Conservation (phyloP, 2,113 vertebrate genomes). For the Calypte anna region DNA sequence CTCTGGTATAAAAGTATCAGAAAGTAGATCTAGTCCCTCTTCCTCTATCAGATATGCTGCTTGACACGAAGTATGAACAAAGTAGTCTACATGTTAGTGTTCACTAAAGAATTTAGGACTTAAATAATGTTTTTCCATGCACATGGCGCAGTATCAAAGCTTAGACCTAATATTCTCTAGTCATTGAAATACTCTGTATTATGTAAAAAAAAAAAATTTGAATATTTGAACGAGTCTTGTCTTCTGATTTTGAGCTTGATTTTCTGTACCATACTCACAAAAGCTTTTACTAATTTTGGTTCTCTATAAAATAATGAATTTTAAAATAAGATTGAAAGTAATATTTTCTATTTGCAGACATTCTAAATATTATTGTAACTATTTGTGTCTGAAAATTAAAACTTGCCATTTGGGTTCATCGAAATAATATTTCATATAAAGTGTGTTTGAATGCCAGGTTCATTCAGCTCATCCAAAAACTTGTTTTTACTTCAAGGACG, state of each 20-base stretch:
- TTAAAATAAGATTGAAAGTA: not conserved
- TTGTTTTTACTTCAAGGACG: not conserved
- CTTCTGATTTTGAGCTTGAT: not conserved
- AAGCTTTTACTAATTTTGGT: not conserved
- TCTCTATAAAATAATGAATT: not conserved
- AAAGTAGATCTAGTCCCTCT: no score
- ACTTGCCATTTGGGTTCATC: not conserved
- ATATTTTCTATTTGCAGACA: not conserved
- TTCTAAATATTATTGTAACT: not conserved
- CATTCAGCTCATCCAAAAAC: not conserved
- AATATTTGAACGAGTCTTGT: not conserved
- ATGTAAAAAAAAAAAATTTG: not conserved
- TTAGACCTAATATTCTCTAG: not conserved
- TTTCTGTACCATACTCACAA: not conserved
- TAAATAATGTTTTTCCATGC: not conserved
- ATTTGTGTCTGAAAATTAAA: not conserved
- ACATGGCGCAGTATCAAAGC: not conserved
- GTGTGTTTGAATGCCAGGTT: not conserved
- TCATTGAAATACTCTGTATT: not conserved
- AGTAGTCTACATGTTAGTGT: not conserved
- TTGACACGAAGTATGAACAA: not conserved
- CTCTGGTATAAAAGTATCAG: not conserved
- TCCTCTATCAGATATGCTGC: not conserved
- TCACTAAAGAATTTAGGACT: not conserved
- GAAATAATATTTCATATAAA: not conserved